Percentiles rank a stretch among this genome's conserved stretches.
These are phyloP conservation scores for Sus cebifrons DNA, from an alignment of 2,797 vertebrate species.

Conservation along the genomic window DNA sequence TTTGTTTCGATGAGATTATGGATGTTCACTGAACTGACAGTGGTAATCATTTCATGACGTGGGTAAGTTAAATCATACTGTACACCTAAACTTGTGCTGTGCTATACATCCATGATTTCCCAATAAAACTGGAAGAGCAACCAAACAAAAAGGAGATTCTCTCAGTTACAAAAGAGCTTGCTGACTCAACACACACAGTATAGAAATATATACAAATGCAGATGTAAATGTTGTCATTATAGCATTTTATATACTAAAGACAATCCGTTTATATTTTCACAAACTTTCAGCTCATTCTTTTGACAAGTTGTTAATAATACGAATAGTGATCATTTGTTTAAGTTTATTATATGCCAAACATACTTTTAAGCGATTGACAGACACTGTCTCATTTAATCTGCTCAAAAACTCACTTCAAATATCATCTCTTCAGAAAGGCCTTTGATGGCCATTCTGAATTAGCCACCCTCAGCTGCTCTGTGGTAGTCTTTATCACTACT, in stretches of 20 bases:
- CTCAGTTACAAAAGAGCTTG: not conserved
- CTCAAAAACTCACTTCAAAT: not conserved
- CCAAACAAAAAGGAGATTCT: not conserved
- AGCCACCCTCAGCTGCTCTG: not conserved
- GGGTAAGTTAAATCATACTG: too few relatives aligned
- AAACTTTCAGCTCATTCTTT: slow-evolving; percentile 11
- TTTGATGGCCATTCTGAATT: not conserved
- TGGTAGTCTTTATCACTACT: not conserved
- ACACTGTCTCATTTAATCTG: not conserved
- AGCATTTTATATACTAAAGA: slow-evolving; percentile 42
- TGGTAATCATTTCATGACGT: too few relatives aligned
- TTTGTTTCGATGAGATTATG: too few relatives aligned
- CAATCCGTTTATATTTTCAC: slow-evolving; percentile 20
- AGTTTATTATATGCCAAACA: not conserved
- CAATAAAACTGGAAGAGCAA: too few relatives aligned
- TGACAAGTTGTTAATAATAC: not conserved
- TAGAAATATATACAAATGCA: not conserved
- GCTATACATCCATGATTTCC: too few relatives aligned
- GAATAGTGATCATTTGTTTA: not conserved
- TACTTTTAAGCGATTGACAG: not conserved
- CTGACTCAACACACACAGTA: not conserved
- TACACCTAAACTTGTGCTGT: too few relatives aligned
- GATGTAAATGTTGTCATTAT: not conserved
- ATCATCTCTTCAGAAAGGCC: not conserved
- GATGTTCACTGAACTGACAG: too few relatives aligned